Evolutionary conservation across 2,113 vertebrate genomes (phyloP).

Genomic region (Ciconia stormi): DNA sequence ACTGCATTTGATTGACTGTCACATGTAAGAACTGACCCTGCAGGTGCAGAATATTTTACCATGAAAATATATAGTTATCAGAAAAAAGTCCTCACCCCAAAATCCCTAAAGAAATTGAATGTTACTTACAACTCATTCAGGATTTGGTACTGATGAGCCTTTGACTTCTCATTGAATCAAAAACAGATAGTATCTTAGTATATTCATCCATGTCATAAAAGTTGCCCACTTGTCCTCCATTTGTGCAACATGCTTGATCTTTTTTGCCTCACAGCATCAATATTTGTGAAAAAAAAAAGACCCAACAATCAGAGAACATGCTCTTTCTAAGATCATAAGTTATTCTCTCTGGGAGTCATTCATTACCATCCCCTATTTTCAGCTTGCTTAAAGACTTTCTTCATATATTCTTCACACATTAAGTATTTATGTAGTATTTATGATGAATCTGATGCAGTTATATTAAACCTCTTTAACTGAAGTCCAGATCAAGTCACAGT

Average conservation of each 20-base stretch:
- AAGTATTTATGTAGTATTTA: neutral
- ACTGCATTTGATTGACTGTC: neutral
- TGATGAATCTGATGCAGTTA: neutral
- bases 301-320: neutral
- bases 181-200: neutral
- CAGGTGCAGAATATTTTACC: neutral
- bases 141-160: neutral
- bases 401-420: neutral
- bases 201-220: neutral
- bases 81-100: neutral
- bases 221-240: neutral
- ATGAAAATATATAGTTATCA: neutral
- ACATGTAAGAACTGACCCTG: neutral
- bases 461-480: neutral
- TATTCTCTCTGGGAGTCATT: neutral
- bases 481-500: neutral
- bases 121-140: neutral
- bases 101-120: neutral
- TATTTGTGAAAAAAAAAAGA: neutral
- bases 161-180: neutral
- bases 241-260: neutral
- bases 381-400: neutral
- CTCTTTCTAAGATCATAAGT: neutral
- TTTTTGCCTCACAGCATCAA: neutral
- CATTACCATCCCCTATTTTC: neutral